A percentile compares a stretch with the other conserved stretches of the same genome.
Evolutionary conservation across 2,888 invertebrate genomes (phyloP).

Genomic region (Drosophila mulleri): DNA sequence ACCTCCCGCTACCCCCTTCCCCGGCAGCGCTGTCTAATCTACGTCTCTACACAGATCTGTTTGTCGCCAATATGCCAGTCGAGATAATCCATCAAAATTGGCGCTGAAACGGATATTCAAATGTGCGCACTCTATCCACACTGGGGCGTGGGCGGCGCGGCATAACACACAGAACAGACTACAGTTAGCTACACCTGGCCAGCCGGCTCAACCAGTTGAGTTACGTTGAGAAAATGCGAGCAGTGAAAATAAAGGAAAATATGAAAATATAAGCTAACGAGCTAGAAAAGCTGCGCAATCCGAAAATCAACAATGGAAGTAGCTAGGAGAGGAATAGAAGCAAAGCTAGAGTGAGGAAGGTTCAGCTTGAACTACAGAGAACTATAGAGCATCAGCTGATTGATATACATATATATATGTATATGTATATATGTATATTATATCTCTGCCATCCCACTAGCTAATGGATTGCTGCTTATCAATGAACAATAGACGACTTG

Average conservation of each 20-base stretch:
- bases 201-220: neutral
- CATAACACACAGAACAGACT: neutral
- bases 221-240: neutral
- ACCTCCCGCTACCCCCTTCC: no score
- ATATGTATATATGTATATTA: no score
- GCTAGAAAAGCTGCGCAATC: neutral
- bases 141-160: neutral
- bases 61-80: slow-evolving; percentile 53
- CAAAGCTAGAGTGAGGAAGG: neutral
- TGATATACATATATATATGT: neutral
- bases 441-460: no score
- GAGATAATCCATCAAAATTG: slow-evolving; percentile 71
- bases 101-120: slow-evolving; percentile 58
- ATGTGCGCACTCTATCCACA: slow-evolving; percentile 5
- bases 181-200: neutral
- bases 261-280: no score
- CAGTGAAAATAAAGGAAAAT: neutral
- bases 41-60: slow-evolving; percentile 37
- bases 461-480: no score
- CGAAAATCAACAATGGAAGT: slow-evolving; percentile 4
- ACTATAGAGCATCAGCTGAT: neutral
- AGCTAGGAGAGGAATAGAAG: no score
- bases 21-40: neutral
- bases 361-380: neutral
- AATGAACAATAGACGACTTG: no score